phyloP scores from a whole-genome alignment of 1,140 invertebrate genomes.

The Bradynema listronoti region DNA sequence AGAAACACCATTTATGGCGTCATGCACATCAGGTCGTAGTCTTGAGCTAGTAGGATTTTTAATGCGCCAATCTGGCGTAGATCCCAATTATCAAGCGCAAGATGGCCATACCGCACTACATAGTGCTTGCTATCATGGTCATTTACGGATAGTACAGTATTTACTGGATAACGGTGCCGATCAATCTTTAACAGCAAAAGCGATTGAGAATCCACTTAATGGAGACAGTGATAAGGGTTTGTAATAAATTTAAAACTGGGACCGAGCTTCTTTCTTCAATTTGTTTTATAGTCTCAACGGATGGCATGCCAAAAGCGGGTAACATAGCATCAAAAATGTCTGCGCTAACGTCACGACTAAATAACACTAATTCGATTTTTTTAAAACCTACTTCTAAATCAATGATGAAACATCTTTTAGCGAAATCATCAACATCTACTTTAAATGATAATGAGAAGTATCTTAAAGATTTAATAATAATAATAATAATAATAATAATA shows the following conservation, averaged over 20 bases:
- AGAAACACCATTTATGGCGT: slow-evolving; percentile 61
- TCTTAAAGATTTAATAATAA: too few species aligned
- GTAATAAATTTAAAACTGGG: slow-evolving; percentile 6
- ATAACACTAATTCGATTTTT: too few species aligned
- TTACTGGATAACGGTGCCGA: slow-evolving; percentile 61
- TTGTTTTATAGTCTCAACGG: slow-evolving; percentile 12
- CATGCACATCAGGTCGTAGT: slow-evolving; percentile 60
- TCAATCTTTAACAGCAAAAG: slow-evolving; percentile 59
- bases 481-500: too few species aligned
- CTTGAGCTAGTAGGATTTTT: slow-evolving; percentile 61
- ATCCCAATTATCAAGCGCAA: slow-evolving; percentile 61
- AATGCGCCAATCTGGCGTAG: slow-evolving; percentile 59
- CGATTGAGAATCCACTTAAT: slow-evolving; percentile 40
- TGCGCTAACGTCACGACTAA: too few species aligned
- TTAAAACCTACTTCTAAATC: too few species aligned
- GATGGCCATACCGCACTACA: slow-evolving; percentile 62
- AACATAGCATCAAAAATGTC: slow-evolving; percentile 6
- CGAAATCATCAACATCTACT: too few species aligned
- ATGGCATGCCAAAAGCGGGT: too few species aligned
- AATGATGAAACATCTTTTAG: too few species aligned
- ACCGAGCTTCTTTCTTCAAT: slow-evolving; percentile 9
- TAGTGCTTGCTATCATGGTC: slow-evolving; percentile 62
- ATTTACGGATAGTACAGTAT: slow-evolving; percentile 61
- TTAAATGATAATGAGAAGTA: too few species aligned
- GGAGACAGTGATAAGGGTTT: slow-evolving; percentile 5